A percentile compares a stretch with the other conserved stretches of the same genome.
phyloP scores from a whole-genome alignment of 2,888 invertebrate species.

The Spilarctia lutea region DNA sequence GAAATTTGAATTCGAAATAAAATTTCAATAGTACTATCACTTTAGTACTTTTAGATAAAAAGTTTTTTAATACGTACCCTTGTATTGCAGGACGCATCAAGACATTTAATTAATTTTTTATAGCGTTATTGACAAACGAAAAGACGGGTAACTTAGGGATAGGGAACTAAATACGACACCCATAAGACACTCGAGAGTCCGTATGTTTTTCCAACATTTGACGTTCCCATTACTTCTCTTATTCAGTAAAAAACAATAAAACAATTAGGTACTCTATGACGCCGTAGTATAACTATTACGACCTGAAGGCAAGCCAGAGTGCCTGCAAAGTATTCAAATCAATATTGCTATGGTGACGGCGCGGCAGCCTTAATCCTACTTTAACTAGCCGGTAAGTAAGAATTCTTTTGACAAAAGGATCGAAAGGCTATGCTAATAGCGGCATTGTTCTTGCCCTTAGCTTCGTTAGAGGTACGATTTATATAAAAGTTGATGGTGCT shows the following conservation, averaged over 20 bases:
- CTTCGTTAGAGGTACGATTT: conserved; percentile 36
- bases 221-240: no score
- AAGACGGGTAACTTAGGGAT: no score
- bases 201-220: neutral
- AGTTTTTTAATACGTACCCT: no score
- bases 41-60: no score
- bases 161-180: neutral
- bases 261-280: neutral
- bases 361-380: conserved; percentile 6
- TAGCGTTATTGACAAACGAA: neutral
- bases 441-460: conserved; percentile 34
- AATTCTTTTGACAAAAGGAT: conserved; percentile 22
- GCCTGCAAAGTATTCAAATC: conserved; percentile 13
- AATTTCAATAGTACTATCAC: no score
- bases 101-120: neutral
- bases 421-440: conserved; percentile 27
- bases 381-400: conserved; percentile 11
- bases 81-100: no score
- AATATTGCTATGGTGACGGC: conserved; percentile 22
- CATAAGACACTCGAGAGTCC: neutral
- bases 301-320: neutral
- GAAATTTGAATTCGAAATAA: no score
- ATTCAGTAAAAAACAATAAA: neutral
- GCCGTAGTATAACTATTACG: neutral
- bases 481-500: conserved; percentile 33